Percentiles rank a stretch among this genome's conserved stretches.
Conservation (phyloP, 2,888 invertebrate species). For the Saturnia japonica region DNA sequence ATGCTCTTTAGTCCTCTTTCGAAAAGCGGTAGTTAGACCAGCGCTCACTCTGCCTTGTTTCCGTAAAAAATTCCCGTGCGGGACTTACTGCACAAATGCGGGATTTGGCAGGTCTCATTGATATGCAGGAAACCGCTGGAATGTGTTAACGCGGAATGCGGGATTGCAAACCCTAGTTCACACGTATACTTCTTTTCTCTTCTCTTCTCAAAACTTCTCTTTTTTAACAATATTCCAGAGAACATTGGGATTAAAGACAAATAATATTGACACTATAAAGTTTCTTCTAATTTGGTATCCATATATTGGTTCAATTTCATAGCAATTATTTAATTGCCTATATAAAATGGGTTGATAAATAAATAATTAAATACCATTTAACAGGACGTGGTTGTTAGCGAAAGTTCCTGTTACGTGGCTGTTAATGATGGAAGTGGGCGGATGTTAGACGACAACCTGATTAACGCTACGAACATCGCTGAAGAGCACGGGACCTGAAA, state of each 20-base stretch:
- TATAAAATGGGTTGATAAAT: neutral
- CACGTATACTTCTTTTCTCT: too few species aligned
- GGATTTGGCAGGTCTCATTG: too few species aligned
- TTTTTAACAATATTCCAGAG: neutral
- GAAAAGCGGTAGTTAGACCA: too few species aligned
- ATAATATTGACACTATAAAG: neutral
- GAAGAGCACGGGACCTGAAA: conserved; percentile 69
- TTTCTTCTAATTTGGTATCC: neutral
- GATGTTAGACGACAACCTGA: conserved; percentile 46
- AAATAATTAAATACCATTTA: neutral
- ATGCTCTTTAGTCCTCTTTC: too few species aligned
- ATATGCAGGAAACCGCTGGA: too few species aligned
- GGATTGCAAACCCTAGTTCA: too few species aligned
- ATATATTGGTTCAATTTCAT: neutral
- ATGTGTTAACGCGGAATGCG: too few species aligned
- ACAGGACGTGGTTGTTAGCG: conserved; percentile 35
- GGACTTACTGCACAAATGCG: too few species aligned
- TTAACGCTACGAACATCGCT: conserved; percentile 74
- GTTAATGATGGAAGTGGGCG: conserved; percentile 43
- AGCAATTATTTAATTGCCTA: neutral
- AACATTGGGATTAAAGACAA: neutral
- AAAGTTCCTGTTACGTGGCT: conserved; percentile 23
- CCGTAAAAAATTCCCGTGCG: too few species aligned
- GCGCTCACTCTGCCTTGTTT: too few species aligned
- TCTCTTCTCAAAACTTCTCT: too few species aligned